Conservation (phyloP, 2,113 vertebrate species). For the Tupaia chinensis region DNA sequence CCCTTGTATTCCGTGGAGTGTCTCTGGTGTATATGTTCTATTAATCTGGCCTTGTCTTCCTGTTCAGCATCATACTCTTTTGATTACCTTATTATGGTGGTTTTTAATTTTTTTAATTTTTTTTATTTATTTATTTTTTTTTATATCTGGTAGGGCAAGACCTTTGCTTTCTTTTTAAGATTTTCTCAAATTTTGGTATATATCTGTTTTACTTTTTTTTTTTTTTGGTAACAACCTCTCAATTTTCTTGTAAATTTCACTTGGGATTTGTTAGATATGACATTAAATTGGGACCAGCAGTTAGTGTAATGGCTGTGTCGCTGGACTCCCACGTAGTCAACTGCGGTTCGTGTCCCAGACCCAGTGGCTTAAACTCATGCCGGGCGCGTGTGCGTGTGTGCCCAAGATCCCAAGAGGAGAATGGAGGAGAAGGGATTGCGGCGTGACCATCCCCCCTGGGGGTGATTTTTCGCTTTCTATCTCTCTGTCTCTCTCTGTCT, state of each 20-base stretch:
- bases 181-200: not conserved
- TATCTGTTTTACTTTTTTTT: constrained; percentile 17
- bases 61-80: not conserved
- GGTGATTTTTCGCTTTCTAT: no score
- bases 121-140: no score
- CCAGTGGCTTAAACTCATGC: no score
- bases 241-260: constrained; percentile 27
- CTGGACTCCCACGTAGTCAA: no score
- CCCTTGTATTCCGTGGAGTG: not conserved
- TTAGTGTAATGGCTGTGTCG: no score
- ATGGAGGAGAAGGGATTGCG: no score
- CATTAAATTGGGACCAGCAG: not conserved
- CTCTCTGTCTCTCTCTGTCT: no score
- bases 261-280: constrained; percentile 18
- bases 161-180: not conserved
- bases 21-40: not conserved
- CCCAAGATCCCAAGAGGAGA: no score
- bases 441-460: no score
- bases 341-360: no score
- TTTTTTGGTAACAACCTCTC: not conserved
- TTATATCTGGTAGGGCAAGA: not conserved
- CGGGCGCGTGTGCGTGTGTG: no score
- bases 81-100: not conserved
- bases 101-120: not conserved
- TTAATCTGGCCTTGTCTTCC: not conserved